Evolutionary conservation across 2,113 vertebrate genomes (phyloP).

Genomic region (Zingel zingel): DNA sequence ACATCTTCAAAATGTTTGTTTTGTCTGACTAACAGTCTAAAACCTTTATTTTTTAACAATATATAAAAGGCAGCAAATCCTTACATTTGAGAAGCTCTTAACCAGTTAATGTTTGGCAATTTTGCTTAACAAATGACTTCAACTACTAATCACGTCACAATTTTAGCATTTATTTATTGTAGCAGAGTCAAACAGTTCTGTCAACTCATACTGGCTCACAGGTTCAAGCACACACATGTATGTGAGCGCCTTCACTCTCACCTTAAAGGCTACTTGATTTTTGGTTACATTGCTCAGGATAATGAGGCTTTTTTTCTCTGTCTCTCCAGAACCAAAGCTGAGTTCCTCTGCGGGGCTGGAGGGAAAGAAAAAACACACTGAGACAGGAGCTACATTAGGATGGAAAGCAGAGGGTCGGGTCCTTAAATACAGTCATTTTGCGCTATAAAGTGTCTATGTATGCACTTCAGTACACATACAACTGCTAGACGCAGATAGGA

Average conservation of each 20-base stretch:
- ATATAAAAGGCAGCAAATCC: background rate
- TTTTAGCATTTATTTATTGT: background rate
- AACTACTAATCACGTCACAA: background rate
- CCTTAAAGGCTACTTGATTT: slow-evolving; percentile 98
- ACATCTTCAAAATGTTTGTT: background rate
- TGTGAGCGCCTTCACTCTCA: slow-evolving; percentile 68
- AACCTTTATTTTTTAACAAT: background rate
- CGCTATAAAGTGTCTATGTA: background rate
- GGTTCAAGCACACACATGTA: background rate
- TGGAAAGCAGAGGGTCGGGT: background rate
- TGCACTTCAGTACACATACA: background rate
- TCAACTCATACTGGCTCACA: background rate
- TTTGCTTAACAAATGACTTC: background rate
- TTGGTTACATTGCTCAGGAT: slow-evolving; percentile 94
- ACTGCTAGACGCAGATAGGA: background rate
- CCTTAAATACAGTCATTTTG: background rate
- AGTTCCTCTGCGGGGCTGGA: slow-evolving; percentile 96
- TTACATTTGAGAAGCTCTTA: background rate
- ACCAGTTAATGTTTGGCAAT: background rate
- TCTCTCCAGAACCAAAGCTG: slow-evolving; percentile 93
- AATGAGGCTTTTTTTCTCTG: slow-evolving; percentile 94
- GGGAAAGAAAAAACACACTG: slow-evolving; percentile 44
- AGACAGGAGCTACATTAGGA: slow-evolving; percentile 1
- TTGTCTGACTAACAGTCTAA: background rate
- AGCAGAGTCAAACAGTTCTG: background rate